These are phyloP conservation scores for Calypte anna DNA, from an alignment of 2,113 vertebrate species.

Conservation along the genomic window DNA sequence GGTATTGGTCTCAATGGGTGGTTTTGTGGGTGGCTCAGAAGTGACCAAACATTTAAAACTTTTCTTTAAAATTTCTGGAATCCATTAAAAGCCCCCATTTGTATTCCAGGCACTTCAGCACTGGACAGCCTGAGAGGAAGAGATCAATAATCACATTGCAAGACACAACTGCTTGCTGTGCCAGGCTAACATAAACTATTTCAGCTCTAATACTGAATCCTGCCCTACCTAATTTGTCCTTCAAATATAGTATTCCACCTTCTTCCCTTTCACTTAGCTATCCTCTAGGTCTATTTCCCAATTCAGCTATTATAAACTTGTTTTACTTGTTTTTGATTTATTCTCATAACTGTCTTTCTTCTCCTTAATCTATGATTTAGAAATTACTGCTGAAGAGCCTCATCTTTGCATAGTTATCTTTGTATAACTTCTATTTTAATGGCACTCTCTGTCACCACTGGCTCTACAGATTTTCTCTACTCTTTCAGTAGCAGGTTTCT, in stretches of 20 bases:
- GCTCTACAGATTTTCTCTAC: neutral
- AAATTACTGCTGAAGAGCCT: neutral
- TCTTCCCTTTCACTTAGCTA: neutral
- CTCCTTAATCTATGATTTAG: neutral
- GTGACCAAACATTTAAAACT: neutral
- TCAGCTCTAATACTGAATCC: neutral
- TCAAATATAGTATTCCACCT: neutral
- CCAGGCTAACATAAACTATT: neutral
- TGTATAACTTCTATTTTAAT: neutral
- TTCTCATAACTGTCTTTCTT: neutral
- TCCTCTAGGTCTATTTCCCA: neutral
- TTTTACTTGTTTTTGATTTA: neutral
- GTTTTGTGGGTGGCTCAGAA: neutral
- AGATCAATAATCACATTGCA: constrained; percentile 50
- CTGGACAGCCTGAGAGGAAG: constrained; percentile 16
- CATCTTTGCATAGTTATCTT: neutral
- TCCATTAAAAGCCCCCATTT: neutral
- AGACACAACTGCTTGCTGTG: constrained; percentile 10
- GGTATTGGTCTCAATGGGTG: neutral
- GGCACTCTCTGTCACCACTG: neutral
- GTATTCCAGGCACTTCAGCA: constrained; percentile 28
- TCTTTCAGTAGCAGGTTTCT: neutral
- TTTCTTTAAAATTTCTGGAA: neutral
- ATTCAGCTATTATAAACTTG: neutral
- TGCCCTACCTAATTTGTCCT: neutral